These are phyloP conservation scores for Tolypeutes matacus DNA, from an alignment of 2,797 vertebrate genomes.

Conservation along the genomic window DNA sequence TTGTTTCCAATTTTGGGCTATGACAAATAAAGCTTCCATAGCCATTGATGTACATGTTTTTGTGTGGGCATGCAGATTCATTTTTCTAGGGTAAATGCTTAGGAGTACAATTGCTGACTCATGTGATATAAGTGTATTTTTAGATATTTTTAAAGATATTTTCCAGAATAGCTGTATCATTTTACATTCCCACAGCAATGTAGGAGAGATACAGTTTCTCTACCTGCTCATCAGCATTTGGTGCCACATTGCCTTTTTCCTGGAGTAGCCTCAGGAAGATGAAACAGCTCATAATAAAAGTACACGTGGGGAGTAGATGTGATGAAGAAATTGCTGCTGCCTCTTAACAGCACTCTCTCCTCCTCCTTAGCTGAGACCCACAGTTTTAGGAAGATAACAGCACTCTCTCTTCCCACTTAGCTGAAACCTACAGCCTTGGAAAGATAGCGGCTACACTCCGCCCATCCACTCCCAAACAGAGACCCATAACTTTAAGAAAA, in stretches of 20 bases:
- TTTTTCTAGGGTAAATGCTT: not conserved
- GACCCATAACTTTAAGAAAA: no score
- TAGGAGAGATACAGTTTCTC: not conserved
- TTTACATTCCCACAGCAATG: not conserved
- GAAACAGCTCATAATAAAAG: not conserved
- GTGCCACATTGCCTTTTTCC: not conserved
- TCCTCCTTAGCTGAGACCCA: no score
- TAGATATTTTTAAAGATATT: not conserved
- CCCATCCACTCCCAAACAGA: no score
- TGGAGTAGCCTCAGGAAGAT: not conserved
- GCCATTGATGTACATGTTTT: not conserved
- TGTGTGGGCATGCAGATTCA: not conserved
- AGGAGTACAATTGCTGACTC: not conserved
- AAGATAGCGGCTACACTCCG: no score
- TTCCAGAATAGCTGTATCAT: not conserved
- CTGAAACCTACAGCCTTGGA: no score
- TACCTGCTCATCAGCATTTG: not conserved
- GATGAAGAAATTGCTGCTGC: no score
- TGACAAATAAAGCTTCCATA: not conserved
- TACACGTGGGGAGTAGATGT: no score
- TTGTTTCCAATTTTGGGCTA: not conserved
- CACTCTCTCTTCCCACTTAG: no score
- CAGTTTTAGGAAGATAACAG: no score
- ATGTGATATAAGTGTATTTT: not conserved
- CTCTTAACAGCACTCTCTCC: no score